These are phyloP conservation scores for Serrognathus titanus DNA, from an alignment of 2,888 invertebrate species.

Conservation along the genomic window DNA sequence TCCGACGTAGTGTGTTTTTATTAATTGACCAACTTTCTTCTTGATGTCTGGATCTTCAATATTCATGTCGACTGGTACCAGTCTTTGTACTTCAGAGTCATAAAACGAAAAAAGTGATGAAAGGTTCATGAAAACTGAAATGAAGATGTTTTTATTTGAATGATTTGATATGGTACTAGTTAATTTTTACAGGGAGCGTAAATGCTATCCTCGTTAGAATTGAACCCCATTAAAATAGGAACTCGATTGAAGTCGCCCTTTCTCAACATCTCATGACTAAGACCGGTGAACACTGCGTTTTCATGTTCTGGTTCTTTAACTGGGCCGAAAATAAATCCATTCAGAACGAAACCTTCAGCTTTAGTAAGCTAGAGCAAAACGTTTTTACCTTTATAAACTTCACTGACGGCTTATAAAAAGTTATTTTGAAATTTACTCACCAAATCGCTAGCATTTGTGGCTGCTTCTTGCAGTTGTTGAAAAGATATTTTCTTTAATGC, in stretches of 20 bases:
- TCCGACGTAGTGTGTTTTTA: no score
- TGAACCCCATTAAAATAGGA: constrained; percentile 4
- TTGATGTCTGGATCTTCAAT: no score
- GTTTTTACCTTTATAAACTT: neutral
- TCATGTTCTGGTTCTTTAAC: neutral
- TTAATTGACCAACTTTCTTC: no score
- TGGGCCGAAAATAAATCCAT: constrained; percentile 5
- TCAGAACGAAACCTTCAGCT: neutral
- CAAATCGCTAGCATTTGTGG: neutral
- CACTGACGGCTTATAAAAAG: neutral
- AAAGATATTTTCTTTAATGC: constrained; percentile 23
- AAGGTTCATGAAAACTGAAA: no score
- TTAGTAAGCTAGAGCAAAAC: neutral
- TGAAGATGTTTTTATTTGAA: no score
- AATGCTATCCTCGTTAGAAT: neutral
- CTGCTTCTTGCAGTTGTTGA: neutral
- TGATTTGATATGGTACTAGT: neutral
- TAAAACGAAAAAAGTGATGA: no score
- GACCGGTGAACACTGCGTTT: neutral
- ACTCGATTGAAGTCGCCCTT: constrained; percentile 5
- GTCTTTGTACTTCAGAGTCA: no score
- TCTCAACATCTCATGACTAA: constrained; percentile 3
- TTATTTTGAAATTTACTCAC: neutral
- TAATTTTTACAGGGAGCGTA: neutral
- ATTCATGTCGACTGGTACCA: no score